phyloP scores from a whole-genome alignment of 2,888 invertebrate species.

The Xestia sexstrigata region DNA sequence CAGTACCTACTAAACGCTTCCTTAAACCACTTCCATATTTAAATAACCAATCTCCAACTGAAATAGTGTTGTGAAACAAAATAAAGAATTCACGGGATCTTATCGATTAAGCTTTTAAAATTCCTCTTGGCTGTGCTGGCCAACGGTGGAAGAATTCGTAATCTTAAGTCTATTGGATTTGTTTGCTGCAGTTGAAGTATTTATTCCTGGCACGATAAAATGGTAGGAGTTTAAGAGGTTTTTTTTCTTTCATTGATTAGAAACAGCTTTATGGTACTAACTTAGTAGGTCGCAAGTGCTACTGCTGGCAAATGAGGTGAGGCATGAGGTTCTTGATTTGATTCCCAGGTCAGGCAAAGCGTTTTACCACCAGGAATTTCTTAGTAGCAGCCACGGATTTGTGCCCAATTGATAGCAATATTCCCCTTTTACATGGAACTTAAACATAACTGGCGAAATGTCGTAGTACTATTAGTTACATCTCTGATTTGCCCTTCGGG shows the following conservation, averaged over 20 bases:
- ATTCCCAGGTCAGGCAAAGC: not conserved
- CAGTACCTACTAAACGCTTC: slow-evolving; percentile 1
- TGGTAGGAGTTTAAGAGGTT: not conserved
- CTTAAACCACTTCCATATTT: slow-evolving; percentile 40
- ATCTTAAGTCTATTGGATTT: slow-evolving; percentile 36
- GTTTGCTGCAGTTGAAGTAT: not conserved
- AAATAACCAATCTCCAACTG: slow-evolving; percentile 39
- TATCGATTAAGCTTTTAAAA: slow-evolving; percentile 56
- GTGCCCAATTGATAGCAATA: not conserved
- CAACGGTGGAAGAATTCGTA: slow-evolving; percentile 35
- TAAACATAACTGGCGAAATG: not conserved
- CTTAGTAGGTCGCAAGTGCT: not conserved
- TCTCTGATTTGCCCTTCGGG: not conserved
- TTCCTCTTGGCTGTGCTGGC: slow-evolving; percentile 24
- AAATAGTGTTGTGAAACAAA: slow-evolving; percentile 19
- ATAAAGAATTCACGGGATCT: slow-evolving; percentile 55
- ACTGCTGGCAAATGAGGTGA: no score
- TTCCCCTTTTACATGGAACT: not conserved
- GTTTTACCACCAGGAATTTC: not conserved
- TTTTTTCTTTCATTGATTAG: not conserved
- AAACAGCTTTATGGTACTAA: not conserved
- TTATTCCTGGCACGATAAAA: slow-evolving; percentile 19
- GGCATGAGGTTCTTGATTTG: not conserved
- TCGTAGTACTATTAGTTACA: not conserved
- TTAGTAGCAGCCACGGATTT: not conserved